Percentiles rank a stretch among this genome's conserved stretches.
phyloP scores from a whole-genome alignment of 2,113 vertebrate genomes.

The Entelurus aequoreus region DNA sequence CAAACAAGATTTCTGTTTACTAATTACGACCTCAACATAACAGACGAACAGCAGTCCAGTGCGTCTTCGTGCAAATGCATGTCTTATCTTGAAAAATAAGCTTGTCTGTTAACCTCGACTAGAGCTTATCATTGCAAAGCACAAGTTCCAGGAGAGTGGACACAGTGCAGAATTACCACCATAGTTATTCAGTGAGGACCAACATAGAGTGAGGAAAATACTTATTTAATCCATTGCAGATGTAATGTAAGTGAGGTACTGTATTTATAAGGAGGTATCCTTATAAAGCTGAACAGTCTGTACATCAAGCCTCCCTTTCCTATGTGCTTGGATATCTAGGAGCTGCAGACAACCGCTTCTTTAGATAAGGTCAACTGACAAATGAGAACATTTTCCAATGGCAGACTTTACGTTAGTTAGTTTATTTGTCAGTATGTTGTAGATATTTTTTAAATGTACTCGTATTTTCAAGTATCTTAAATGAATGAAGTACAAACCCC shows the following conservation, averaged over 20 bases:
- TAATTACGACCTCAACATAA: slow-evolving; percentile 13
- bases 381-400: slow-evolving; percentile 12
- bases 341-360: slow-evolving; percentile 46
- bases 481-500: not conserved
- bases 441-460: too few species aligned
- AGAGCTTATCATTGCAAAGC: slow-evolving; percentile 28
- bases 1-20: not conserved
- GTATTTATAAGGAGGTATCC: too few species aligned
- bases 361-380: slow-evolving; percentile 43
- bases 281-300: not conserved
- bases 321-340: slow-evolving; percentile 45
- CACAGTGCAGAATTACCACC: slow-evolving; percentile 8
- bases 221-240: too few species aligned
- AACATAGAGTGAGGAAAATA: not conserved
- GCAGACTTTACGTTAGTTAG: slow-evolving; percentile 13
- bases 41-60: slow-evolving; percentile 6
- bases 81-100: slow-evolving; percentile 36
- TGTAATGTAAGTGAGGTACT: too few species aligned
- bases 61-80: slow-evolving; percentile 13
- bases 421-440: not conserved
- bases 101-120: slow-evolving; percentile 30
- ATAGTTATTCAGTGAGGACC: not conserved
- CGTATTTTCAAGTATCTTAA: not conserved
- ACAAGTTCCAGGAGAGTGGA: slow-evolving; percentile 20
- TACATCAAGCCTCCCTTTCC: slow-evolving; percentile 31